phyloP scores from a whole-genome alignment of 2,797 vertebrate species.

The Ctenopoma kingsleyae region DNA sequence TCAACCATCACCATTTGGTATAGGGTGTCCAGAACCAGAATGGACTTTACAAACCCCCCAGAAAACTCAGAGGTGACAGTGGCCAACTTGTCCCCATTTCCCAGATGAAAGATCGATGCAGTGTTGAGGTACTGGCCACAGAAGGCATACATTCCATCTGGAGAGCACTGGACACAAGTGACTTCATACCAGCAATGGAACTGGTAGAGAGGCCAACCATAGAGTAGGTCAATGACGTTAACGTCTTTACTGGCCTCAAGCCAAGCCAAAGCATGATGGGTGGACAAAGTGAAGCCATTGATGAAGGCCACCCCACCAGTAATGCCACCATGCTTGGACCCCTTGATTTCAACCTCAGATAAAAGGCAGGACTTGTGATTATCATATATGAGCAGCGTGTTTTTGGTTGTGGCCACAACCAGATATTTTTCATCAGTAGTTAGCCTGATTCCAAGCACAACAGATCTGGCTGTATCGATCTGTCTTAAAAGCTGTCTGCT shows the following conservation, averaged over 20 bases:
- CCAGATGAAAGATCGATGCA: constrained; percentile 93
- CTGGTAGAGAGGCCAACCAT: constrained; percentile 98
- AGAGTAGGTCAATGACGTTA: constrained; percentile 96
- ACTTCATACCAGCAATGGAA: constrained; percentile 99
- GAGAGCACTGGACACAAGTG: constrained; percentile 97
- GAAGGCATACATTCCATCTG: constrained; percentile 95
- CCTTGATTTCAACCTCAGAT: constrained; percentile 98
- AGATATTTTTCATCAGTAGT: constrained; percentile 96
- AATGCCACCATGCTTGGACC: constrained; percentile 92
- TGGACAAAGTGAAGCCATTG: constrained; percentile 95
- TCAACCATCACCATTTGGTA: constrained; percentile 99
- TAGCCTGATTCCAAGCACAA: constrained; percentile 95
- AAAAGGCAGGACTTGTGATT: constrained; percentile 98
- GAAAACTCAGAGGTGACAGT: constrained; percentile 98
- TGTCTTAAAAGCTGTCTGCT: constrained; percentile 93
- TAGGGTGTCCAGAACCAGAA: constrained; percentile 93
- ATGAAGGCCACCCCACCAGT: constrained; percentile 92
- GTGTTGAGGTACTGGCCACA: constrained; percentile 98
- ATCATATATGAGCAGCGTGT: constrained; percentile 97
- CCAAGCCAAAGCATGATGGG: constrained; percentile 96
- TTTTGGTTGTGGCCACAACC: constrained; percentile 97
- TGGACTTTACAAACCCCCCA: constrained; percentile 96
- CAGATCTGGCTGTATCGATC: constrained; percentile 95
- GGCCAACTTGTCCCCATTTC: constrained; percentile 95
- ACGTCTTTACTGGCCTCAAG: constrained; percentile 98